Conservation (phyloP, 2,797 vertebrate genomes). For the Ptychadena robeensis region DNA sequence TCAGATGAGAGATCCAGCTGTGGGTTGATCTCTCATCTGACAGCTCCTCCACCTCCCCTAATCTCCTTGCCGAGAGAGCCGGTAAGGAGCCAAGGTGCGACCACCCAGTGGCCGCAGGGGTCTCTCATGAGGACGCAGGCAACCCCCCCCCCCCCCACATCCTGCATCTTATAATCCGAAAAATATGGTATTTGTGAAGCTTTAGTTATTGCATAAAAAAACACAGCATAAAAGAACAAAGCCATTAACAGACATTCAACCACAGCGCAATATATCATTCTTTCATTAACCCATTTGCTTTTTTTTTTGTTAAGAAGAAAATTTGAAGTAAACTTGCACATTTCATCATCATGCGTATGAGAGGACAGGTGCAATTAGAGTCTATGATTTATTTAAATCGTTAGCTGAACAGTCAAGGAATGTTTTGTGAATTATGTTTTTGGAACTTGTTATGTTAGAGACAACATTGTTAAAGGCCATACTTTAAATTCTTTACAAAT, state of each 20-base stretch:
- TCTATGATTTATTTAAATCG: neutral
- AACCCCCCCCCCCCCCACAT: no score
- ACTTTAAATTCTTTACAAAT: conserved; percentile 58
- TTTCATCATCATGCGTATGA: neutral
- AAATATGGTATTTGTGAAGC: neutral
- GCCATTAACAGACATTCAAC: neutral
- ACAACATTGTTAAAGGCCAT: conserved; percentile 51
- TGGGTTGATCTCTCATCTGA: no score
- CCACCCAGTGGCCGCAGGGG: no score
- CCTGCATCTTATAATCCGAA: no score
- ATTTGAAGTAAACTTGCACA: neutral
- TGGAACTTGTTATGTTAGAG: conserved; percentile 38
- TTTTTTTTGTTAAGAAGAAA: neutral
- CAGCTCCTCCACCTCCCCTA: no score
- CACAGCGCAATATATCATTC: neutral
- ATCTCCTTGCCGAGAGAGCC: no score
- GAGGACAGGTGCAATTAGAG: neutral
- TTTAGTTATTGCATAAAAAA: neutral
- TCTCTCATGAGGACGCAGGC: no score
- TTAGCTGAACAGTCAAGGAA: conserved; percentile 20
- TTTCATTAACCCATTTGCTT: neutral
- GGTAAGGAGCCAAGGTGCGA: no score
- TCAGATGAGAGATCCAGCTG: no score
- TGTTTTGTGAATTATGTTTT: conserved; percentile 45
- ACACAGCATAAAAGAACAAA: neutral